phyloP scores from a whole-genome alignment of 2,888 invertebrate genomes.

The Rhagonycha lutea region DNA sequence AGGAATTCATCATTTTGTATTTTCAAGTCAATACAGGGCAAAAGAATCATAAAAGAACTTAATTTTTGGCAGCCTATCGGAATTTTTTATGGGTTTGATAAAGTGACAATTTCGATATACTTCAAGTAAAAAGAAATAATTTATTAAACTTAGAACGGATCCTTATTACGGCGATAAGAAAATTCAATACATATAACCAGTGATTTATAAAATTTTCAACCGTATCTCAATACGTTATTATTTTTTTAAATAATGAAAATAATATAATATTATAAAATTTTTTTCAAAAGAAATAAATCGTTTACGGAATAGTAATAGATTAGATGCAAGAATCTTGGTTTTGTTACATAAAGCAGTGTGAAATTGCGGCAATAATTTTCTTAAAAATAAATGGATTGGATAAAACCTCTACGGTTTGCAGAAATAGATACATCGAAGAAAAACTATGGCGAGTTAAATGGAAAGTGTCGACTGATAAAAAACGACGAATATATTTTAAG shows the following conservation, averaged over 20 bases:
- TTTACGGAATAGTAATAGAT: not conserved
- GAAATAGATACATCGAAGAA: not conserved
- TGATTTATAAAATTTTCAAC: not conserved
- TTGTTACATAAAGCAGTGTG: not conserved
- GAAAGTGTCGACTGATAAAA: not conserved
- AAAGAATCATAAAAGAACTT: not conserved
- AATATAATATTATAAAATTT: not conserved
- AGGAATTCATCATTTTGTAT: not conserved
- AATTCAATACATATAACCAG: not conserved
- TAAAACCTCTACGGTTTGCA: not conserved
- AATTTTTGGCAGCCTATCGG: not conserved
- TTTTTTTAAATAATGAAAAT: not conserved
- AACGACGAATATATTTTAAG: not conserved
- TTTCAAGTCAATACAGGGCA: not conserved
- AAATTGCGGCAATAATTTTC: not conserved
- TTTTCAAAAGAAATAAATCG: not conserved
- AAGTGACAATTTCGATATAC: not conserved
- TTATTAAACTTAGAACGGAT: not conserved
- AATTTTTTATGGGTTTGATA: not conserved
- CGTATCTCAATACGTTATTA: not conserved
- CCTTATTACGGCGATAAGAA: not conserved
- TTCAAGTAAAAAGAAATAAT: not conserved
- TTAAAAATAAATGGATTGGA: not conserved
- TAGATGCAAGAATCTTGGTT: not conserved
- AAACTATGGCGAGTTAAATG: not conserved